Evolutionary conservation across 1,140 invertebrate species (phyloP).

Genomic region (Doryteuthis pealeii): DNA sequence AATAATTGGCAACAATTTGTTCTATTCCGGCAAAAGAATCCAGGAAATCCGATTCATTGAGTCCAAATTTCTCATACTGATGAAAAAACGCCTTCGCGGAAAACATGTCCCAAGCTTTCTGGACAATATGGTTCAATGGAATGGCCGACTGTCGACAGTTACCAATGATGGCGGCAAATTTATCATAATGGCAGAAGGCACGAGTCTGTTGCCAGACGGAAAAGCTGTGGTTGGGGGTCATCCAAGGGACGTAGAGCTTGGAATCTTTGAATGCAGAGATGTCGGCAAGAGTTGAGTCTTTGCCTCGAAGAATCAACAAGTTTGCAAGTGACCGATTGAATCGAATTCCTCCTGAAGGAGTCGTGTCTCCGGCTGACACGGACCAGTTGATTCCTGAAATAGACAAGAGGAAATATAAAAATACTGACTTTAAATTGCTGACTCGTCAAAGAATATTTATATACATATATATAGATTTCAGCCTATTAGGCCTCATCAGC

Average conservation of each 20-base stretch:
- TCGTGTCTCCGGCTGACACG: conserved; percentile 37
- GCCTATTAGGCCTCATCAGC: too few relatives aligned
- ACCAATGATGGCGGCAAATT: conserved; percentile 50
- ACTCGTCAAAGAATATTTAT: too few relatives aligned
- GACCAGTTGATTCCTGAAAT: conserved; percentile 57
- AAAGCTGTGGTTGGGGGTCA: conserved; percentile 33
- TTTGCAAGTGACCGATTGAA: conserved; percentile 51
- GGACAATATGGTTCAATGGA: conserved; percentile 47
- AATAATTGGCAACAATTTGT: conserved; percentile 56
- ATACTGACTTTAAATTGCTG: too few relatives aligned
- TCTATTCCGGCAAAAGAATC: conserved; percentile 58
- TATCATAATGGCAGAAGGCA: conserved; percentile 54
- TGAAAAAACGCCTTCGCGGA: conserved; percentile 57
- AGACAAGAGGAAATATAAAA: not conserved
- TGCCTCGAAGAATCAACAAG: conserved; percentile 50
- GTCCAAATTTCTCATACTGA: conserved; percentile 56
- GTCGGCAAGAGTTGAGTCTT: conserved; percentile 40
- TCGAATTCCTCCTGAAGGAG: conserved; percentile 26
- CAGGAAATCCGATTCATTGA: conserved; percentile 56
- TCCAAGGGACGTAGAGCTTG: conserved; percentile 51
- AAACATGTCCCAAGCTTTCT: conserved; percentile 60
- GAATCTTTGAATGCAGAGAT: conserved; percentile 41
- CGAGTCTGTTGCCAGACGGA: conserved; percentile 38
- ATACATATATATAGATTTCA: too few relatives aligned
- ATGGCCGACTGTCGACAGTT: conserved; percentile 49